Evolutionary conservation across 2,113 vertebrate species (phyloP).

Genomic region (Ammospiza nelsoni): DNA sequence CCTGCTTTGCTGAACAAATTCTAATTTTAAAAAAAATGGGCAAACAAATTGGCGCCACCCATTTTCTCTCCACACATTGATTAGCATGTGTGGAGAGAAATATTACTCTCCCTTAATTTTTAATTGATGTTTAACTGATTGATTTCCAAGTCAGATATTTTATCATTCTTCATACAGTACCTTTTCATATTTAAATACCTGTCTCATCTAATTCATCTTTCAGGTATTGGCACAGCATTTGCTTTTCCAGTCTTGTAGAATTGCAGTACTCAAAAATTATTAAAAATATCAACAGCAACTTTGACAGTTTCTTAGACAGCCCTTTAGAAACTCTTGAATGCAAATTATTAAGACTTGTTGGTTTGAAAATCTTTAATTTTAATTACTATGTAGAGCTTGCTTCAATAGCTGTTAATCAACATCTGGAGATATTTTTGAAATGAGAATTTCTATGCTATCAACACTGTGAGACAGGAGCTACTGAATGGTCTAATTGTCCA

Average conservation of each 20-base stretch:
- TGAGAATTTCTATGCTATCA: not conserved
- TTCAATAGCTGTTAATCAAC: constrained; percentile 17
- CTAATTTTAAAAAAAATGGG: not conserved
- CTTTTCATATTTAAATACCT: not conserved
- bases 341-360: not conserved
- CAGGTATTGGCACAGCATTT: not conserved
- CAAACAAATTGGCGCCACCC: not conserved
- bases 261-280: not conserved
- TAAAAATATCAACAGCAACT: not conserved
- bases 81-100: not conserved
- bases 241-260: not conserved
- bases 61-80: not conserved
- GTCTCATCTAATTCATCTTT: not conserved
- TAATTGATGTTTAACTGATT: not conserved
- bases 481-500: not conserved
- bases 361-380: constrained; percentile 2
- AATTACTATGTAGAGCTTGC: not conserved
- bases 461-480: not conserved
- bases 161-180: not conserved
- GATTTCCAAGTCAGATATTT: not conserved
- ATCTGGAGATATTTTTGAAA: not conserved
- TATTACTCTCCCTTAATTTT: not conserved
- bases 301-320: not conserved
- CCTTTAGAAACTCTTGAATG: not conserved
- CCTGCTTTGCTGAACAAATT: not conserved